Percentiles rank a stretch among this genome's conserved stretches.
phyloP scores from a whole-genome alignment of 2,797 vertebrate species.

The Calcarius lapponicus region DNA sequence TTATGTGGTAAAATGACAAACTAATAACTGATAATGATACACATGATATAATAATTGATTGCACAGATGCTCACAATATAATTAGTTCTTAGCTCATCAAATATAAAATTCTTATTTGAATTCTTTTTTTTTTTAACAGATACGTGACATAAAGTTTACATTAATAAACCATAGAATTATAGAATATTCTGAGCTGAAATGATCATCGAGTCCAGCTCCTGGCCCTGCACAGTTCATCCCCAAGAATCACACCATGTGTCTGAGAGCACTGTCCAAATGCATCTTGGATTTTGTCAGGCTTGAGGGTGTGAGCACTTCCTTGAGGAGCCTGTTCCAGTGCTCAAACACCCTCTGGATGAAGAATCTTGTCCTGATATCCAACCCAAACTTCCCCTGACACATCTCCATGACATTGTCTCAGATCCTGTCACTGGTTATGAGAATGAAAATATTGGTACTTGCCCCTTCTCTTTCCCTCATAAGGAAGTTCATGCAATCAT shows the following conservation, averaged over 20 bases:
- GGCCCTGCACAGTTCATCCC: not conserved
- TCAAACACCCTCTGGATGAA: not conserved
- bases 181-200: not conserved
- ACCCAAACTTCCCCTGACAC: not conserved
- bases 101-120: not conserved
- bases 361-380: not conserved
- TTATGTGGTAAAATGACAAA: not conserved
- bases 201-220: rapidly evolving
- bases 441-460: not conserved
- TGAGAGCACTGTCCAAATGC: not conserved
- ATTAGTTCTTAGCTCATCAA: not conserved
- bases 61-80: not conserved
- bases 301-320: not conserved
- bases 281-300: not conserved
- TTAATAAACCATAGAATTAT: not conserved
- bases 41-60: not conserved
- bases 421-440: not conserved
- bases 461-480: not conserved
- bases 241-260: not conserved
- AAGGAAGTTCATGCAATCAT: not conserved
- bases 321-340: not conserved
- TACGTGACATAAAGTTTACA: not conserved
- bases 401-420: not conserved
- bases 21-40: not conserved
- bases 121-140: not conserved